Conservation (phyloP, 2,888 invertebrate genomes). For the Machimus atricapillus region DNA sequence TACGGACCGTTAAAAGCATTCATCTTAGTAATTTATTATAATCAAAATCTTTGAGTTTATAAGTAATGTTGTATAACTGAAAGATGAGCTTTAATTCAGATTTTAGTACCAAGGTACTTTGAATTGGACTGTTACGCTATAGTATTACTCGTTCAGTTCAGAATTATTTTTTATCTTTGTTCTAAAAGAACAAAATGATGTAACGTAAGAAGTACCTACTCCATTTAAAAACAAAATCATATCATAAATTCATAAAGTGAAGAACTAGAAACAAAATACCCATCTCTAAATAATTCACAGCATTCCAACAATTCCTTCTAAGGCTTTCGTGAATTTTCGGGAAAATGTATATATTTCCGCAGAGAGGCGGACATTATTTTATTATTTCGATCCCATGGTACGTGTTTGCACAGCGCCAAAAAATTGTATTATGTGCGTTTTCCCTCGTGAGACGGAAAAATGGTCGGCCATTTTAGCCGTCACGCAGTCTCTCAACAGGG, state of each 20-base stretch:
- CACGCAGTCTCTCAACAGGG: slow-evolving; percentile 15
- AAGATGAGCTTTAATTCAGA: too few species aligned
- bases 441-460: background rate
- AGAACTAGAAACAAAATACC: background rate
- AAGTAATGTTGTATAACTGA: too few species aligned
- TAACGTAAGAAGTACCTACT: too few species aligned
- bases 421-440: background rate
- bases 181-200: too few species aligned
- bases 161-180: too few species aligned
- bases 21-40: too few species aligned
- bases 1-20: too few species aligned
- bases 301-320: background rate
- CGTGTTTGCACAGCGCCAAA: background rate
- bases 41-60: too few species aligned
- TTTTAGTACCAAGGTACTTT: too few species aligned
- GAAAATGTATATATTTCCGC: background rate
- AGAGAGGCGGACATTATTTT: background rate
- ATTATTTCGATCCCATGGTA: background rate
- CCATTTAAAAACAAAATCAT: too few species aligned
- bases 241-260: background rate
- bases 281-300: background rate
- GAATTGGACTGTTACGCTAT: too few species aligned
- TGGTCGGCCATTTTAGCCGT: slow-evolving; percentile 10
- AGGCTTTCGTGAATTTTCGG: background rate
- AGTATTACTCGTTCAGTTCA: too few species aligned